Percentiles rank a stretch among this genome's conserved stretches.
Conservation (phyloP, 2,113 vertebrate genomes). For the Syrmaticus mikado region DNA sequence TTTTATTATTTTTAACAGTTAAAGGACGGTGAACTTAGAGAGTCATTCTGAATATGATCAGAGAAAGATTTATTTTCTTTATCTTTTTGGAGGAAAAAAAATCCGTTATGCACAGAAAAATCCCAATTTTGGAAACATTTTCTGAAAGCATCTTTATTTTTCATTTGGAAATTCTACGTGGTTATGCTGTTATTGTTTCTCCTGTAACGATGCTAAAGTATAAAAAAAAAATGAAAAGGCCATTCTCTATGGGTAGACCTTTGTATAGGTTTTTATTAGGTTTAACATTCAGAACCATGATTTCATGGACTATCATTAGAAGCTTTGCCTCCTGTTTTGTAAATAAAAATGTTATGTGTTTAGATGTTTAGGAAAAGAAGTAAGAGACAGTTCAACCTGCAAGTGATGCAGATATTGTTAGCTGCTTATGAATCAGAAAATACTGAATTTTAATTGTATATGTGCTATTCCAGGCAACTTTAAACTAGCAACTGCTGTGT, state of each 20-base stretch:
- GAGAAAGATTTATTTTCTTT: not conserved
- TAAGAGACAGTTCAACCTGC: not conserved
- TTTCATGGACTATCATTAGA: not conserved
- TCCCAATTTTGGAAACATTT: not conserved
- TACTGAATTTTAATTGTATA: not conserved
- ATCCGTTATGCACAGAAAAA: not conserved
- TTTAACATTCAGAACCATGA: not conserved
- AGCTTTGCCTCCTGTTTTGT: not conserved
- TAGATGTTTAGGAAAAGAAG: not conserved
- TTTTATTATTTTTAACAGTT: not conserved
- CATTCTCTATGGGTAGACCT: not conserved
- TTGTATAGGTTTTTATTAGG: not conserved
- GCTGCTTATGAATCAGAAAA: not conserved
- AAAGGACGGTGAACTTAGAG: not conserved
- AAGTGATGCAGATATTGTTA: not conserved
- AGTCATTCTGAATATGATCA: not conserved
- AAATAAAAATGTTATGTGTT: not conserved
- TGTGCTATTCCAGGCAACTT: not conserved
- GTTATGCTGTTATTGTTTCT: not conserved
- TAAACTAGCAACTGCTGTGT: not conserved
- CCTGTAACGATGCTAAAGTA: not conserved
- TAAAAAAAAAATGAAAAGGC: not conserved
- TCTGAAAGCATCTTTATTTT: not conserved
- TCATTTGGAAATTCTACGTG: not conserved
- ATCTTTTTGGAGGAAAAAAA: accelerated